A percentile compares a stretch with the other conserved stretches of the same genome.
phyloP scores from a whole-genome alignment of 2,888 invertebrate species.

The Trachelus troglodyta region DNA sequence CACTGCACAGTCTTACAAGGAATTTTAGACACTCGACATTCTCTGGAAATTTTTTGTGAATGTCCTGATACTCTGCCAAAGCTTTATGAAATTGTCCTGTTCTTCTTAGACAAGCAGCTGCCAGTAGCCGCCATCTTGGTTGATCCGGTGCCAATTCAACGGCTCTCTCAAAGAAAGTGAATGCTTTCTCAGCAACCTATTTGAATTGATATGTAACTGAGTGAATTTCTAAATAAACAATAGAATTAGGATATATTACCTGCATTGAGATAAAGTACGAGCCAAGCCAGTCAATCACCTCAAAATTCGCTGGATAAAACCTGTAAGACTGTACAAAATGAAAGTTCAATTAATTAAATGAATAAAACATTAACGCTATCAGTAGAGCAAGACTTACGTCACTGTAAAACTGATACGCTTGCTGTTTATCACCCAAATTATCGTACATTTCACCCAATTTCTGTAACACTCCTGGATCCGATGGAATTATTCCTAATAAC shows the following conservation, averaged over 20 bases:
- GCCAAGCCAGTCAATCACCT: slow-evolving; percentile 89
- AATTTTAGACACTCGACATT: slow-evolving; percentile 93
- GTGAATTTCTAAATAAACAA: slow-evolving; percentile 1
- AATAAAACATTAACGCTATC: slow-evolving; percentile 43
- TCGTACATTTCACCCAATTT: slow-evolving; percentile 93
- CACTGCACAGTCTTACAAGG: slow-evolving; percentile 87
- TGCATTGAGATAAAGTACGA: slow-evolving; percentile 90
- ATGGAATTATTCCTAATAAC: slow-evolving; percentile 83
- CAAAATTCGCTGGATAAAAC: slow-evolving; percentile 64
- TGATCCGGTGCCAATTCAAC: slow-evolving; percentile 69
- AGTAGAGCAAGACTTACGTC: slow-evolving; percentile 70
- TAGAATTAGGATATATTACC: slow-evolving; percentile 38
- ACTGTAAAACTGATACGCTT: slow-evolving; percentile 85
- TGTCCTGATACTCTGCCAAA: slow-evolving; percentile 83
- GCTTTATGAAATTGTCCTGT: slow-evolving; percentile 89
- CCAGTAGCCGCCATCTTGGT: slow-evolving; percentile 87
- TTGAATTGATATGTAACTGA: not conserved
- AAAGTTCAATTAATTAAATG: slow-evolving; percentile 54
- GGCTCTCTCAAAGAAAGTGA: slow-evolving; percentile 84
- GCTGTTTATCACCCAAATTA: slow-evolving; percentile 89
- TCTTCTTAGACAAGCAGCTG: slow-evolving; percentile 85
- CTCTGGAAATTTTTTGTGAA: slow-evolving; percentile 92
- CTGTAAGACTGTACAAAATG: slow-evolving; percentile 54
- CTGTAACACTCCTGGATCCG: slow-evolving; percentile 90
- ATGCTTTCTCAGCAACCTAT: slow-evolving; percentile 84